Percentiles rank a stretch among this genome's conserved stretches.
These are phyloP conservation scores for Rhodophaea formosa DNA, from an alignment of 2,888 invertebrate species.

Conservation along the genomic window DNA sequence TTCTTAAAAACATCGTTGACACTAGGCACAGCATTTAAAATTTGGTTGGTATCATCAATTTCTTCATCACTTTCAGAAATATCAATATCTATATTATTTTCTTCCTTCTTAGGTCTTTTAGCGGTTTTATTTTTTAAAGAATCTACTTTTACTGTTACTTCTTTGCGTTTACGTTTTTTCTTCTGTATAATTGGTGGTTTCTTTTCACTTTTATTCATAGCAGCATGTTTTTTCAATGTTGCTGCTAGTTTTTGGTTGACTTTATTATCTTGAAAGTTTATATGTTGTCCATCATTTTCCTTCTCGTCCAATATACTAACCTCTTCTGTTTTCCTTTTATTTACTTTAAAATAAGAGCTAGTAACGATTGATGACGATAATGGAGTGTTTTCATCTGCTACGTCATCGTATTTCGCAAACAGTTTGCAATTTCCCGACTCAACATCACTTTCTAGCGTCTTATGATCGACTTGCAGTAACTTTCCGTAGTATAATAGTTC, in stretches of 20 bases:
- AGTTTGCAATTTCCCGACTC: slow-evolving; percentile 43
- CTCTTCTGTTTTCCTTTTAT: slow-evolving; percentile 30
- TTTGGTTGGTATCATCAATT: slow-evolving; percentile 33
- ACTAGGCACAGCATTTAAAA: slow-evolving; percentile 68
- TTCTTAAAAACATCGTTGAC: slow-evolving; percentile 68
- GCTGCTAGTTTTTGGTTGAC: slow-evolving; percentile 56
- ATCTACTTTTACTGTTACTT: slow-evolving; percentile 46
- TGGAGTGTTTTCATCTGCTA: slow-evolving; percentile 62
- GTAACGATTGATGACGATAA: slow-evolving; percentile 67
- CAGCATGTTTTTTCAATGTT: slow-evolving; percentile 66
- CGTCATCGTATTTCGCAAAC: slow-evolving; percentile 62
- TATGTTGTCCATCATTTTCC: slow-evolving; percentile 30
- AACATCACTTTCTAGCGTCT: slow-evolving; percentile 59
- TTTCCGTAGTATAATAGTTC: slow-evolving; percentile 72
- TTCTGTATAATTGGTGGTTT: slow-evolving; percentile 44
- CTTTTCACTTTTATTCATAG: slow-evolving; percentile 52
- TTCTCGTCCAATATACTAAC: slow-evolving; percentile 26
- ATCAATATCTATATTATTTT: slow-evolving; percentile 27
- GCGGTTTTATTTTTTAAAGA: slow-evolving; percentile 37
- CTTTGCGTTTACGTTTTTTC: slow-evolving; percentile 58
- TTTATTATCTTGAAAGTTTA: slow-evolving; percentile 30
- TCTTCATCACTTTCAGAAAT: slow-evolving; percentile 38
- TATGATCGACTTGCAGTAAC: slow-evolving; percentile 64
- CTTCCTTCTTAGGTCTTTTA: slow-evolving; percentile 40
- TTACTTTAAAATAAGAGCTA: slow-evolving; percentile 69